Conservation (phyloP, 1,140 invertebrate genomes). For the Anoplophora glabripennis region DNA sequence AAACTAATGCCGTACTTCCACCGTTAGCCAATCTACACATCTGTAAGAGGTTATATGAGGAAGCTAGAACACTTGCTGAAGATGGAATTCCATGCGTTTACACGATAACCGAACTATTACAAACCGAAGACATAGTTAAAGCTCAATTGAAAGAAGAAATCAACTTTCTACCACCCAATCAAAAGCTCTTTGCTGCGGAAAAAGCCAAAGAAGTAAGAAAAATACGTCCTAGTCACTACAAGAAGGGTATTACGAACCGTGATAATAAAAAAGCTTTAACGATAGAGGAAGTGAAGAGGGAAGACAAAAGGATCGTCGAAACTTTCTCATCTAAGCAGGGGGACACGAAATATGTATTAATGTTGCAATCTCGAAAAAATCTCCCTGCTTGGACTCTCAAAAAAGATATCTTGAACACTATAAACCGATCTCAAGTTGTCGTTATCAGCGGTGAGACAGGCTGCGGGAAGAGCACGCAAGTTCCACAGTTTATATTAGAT, state of each 20-base stretch:
- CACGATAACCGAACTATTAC: conserved; percentile 65
- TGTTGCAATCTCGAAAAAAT: conserved; percentile 59
- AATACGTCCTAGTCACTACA: conserved; percentile 56
- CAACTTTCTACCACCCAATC: conserved; percentile 54
- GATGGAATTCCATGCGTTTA: conserved; percentile 68
- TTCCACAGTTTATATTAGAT: conserved; percentile 90
- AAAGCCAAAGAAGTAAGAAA: conserved; percentile 43
- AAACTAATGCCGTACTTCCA: conserved; percentile 58
- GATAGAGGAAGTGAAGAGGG: conserved; percentile 54
- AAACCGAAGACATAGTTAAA: conserved; percentile 64
- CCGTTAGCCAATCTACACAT: conserved; percentile 61
- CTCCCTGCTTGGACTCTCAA: conserved; percentile 67
- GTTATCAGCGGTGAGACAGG: conserved; percentile 85
- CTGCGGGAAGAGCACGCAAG: conserved; percentile 87
- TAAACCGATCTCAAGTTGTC: conserved; percentile 65
- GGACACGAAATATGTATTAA: conserved; percentile 60
- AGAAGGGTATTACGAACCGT: conserved; percentile 55
- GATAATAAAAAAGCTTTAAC: conserved; percentile 53
- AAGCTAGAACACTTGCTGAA: conserved; percentile 60
- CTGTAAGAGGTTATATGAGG: conserved; percentile 59
- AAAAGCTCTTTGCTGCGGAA: conserved; percentile 39
- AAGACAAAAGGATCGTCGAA: conserved; percentile 60
- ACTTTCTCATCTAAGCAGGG: conserved; percentile 58
- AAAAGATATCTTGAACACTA: conserved; percentile 62
- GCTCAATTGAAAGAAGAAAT: conserved; percentile 57